These are phyloP conservation scores for Acronicta psi DNA, from an alignment of 2,888 invertebrate genomes.

Conservation along the genomic window DNA sequence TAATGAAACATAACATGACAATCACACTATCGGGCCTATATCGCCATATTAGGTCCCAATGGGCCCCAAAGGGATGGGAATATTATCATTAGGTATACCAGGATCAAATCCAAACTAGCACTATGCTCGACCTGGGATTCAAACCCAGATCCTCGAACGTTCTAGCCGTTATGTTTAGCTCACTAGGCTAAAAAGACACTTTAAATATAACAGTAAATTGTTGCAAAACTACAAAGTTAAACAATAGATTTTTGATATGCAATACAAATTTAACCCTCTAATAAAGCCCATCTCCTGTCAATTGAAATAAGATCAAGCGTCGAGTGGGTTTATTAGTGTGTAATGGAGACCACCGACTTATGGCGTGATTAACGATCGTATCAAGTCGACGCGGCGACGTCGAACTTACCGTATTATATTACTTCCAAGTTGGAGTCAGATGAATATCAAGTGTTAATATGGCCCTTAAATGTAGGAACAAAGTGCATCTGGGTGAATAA, in stretches of 20 bases:
- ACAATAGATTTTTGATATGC: background rate
- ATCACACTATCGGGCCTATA: too few species aligned
- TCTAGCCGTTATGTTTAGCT: too few species aligned
- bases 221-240: too few species aligned
- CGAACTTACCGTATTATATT: conserved; percentile 26
- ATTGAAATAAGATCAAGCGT: conserved; percentile 44
- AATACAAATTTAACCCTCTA: conserved; percentile 14
- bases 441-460: conserved; percentile 21
- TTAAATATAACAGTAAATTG: too few species aligned
- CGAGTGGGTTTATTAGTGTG: conserved; percentile 40
- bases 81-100: too few species aligned
- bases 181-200: too few species aligned
- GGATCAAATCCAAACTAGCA: too few species aligned
- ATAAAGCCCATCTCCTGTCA: conserved; percentile 24
- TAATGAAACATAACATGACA: too few species aligned
- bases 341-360: conserved; percentile 42
- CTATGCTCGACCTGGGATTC: too few species aligned
- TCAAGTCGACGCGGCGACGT: conserved; percentile 27
- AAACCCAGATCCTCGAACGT: too few species aligned
- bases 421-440: conserved; percentile 13
- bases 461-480: background rate
- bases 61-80: too few species aligned
- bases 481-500: background rate
- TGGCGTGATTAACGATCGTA: conserved; percentile 51
- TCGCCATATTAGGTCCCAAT: too few species aligned